Percentiles rank a stretch among this genome's conserved stretches.
These are phyloP conservation scores for Cathartes aura DNA, from an alignment of 2,113 vertebrate genomes.

Conservation along the genomic window DNA sequence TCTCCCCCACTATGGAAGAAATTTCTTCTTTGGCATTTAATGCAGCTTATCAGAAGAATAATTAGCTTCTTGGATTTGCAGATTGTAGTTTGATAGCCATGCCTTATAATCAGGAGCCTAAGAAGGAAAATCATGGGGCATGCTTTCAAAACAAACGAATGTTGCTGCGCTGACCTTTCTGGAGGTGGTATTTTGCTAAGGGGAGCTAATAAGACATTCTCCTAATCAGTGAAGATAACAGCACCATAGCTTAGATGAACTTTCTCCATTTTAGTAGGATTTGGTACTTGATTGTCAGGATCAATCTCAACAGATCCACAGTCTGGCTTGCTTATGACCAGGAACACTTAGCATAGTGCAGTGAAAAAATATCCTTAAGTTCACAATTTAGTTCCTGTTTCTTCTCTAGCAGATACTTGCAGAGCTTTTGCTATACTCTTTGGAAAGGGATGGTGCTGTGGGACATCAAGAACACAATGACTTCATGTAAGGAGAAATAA, in stretches of 20 bases:
- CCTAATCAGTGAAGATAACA: not conserved
- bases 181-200: not conserved
- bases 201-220: not conserved
- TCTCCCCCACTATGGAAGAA: not conserved
- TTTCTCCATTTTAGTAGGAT: not conserved
- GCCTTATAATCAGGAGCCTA: not conserved
- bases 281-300: not conserved
- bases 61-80: not conserved
- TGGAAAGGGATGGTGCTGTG: not conserved
- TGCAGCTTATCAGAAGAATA: not conserved
- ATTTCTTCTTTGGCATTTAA: not conserved
- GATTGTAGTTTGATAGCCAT: not conserved
- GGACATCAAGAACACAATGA: not conserved
- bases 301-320: not conserved
- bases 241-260: not conserved
- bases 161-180: not conserved
- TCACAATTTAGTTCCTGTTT: not conserved
- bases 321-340: not conserved
- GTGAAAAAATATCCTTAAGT: not conserved
- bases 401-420: not conserved
- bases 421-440: not conserved
- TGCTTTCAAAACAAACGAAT: not conserved
- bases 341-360: not conserved
- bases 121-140: not conserved
- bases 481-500: not conserved